Conservation (phyloP, 2,797 vertebrate species). For the Ctenosaura bakeri region DNA sequence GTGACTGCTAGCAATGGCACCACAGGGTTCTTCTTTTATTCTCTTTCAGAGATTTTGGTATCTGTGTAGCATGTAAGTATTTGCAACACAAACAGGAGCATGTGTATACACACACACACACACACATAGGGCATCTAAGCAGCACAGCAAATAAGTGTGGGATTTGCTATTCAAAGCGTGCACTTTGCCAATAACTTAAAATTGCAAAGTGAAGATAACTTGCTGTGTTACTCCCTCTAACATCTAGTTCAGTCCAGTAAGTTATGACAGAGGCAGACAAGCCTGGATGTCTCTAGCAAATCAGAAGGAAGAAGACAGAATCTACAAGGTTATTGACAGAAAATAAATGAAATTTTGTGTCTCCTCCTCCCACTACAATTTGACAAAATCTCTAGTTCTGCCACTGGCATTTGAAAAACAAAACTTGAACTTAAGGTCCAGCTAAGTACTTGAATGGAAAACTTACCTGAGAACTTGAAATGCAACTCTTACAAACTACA, state of each 20-base stretch:
- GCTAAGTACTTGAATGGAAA: neutral
- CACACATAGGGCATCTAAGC: neutral
- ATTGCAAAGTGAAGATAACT: neutral
- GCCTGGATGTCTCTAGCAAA: neutral
- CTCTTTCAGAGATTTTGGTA: constrained; percentile 1
- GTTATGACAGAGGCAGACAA: neutral
- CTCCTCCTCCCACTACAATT: neutral
- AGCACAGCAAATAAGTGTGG: neutral
- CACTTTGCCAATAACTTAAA: constrained; percentile 1
- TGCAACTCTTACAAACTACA: neutral
- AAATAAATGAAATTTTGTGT: neutral
- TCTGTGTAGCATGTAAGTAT: neutral
- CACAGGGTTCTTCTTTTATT: neutral
- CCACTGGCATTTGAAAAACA: neutral
- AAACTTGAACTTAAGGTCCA: neutral
- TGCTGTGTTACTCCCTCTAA: neutral
- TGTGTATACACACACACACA: neutral
- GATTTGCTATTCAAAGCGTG: neutral
- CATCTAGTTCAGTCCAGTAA: neutral
- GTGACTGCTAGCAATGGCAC: constrained; percentile 12
- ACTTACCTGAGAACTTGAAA: neutral
- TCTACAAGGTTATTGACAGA: neutral
- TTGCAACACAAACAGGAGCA: neutral
- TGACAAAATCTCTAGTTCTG: neutral
- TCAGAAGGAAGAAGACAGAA: neutral